These are phyloP conservation scores for Drosophila micromelanica DNA, from an alignment of 1,140 invertebrate species.

Conservation along the genomic window DNA sequence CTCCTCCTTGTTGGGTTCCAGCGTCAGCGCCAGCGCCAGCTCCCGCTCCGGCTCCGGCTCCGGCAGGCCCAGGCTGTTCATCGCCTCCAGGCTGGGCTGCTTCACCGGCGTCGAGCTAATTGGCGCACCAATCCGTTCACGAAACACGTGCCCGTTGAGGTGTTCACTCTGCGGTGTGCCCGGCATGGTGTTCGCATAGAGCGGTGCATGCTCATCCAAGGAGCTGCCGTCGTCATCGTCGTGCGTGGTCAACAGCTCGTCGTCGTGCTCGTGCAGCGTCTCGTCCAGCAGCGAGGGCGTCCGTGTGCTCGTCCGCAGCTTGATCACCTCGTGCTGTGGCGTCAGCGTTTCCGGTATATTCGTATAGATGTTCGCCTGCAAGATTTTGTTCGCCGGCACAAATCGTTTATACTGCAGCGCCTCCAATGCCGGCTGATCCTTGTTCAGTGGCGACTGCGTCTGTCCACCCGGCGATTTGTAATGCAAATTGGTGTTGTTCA, in stretches of 20 bases:
- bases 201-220: constrained; percentile 61
- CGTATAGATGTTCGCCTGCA: constrained; percentile 90
- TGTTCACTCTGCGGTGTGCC: constrained; percentile 25
- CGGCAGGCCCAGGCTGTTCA: constrained; percentile 77
- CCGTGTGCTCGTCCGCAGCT: constrained; percentile 76
- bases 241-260: constrained; percentile 33
- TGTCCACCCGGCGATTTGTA: constrained; percentile 50
- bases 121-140: neutral
- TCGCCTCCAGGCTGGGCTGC: constrained; percentile 71
- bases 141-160: constrained; percentile 42
- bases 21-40: too few species aligned
- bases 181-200: constrained; percentile 76
- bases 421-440: constrained; percentile 28
- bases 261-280: constrained; percentile 84
- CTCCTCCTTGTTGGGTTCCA: neutral
- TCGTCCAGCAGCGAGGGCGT: constrained; percentile 81
- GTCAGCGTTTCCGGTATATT: constrained; percentile 89
- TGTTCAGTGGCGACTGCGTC: neutral
- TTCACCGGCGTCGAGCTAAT: constrained; percentile 66
- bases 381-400: constrained; percentile 70
- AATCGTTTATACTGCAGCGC: constrained; percentile 58
- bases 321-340: constrained; percentile 86
- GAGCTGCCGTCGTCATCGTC: constrained; percentile 67
- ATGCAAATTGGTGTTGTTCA: constrained; percentile 90
- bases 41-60: constrained; percentile 77